Conservation (phyloP, 2,113 vertebrate species). For the Labeo rohita region DNA sequence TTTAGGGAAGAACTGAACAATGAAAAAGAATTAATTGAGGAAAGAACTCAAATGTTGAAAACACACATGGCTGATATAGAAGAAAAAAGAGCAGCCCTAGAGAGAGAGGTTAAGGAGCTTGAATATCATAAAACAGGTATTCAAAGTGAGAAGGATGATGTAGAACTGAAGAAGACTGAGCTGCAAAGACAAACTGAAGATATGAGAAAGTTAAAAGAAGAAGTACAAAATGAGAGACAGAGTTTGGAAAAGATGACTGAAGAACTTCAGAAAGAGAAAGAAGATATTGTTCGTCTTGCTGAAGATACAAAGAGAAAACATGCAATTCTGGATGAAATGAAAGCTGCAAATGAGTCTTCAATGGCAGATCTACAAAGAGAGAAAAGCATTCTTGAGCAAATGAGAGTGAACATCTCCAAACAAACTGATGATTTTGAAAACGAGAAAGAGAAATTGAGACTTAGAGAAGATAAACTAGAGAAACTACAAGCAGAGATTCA, state of each 20-base stretch:
- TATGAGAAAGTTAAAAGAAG: neutral
- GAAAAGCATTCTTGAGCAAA: conserved; percentile 10
- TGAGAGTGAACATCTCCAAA: conserved; percentile 10
- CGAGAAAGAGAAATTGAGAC: neutral
- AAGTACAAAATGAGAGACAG: neutral
- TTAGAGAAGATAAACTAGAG: neutral
- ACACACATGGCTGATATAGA: neutral
- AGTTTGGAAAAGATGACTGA: neutral
- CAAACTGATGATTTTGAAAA: neutral
- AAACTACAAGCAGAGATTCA: neutral
- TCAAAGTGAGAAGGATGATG: neutral
- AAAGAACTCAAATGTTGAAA: neutral
- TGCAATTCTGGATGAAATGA: neutral
- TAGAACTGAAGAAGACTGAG: conserved; percentile 9
- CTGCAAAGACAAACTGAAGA: conserved; percentile 25
- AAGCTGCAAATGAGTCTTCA: neutral
- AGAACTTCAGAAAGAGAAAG: conserved; percentile 5
- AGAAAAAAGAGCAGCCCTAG: neutral
- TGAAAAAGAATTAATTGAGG: neutral
- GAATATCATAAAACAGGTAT: neutral
- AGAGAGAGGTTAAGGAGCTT: neutral
- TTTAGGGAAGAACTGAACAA: neutral
- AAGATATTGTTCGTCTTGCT: neutral
- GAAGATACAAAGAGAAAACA: neutral
- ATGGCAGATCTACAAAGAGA: neutral